Conservation (phyloP, 2,888 invertebrate genomes). For the Stomorhina lunata region DNA sequence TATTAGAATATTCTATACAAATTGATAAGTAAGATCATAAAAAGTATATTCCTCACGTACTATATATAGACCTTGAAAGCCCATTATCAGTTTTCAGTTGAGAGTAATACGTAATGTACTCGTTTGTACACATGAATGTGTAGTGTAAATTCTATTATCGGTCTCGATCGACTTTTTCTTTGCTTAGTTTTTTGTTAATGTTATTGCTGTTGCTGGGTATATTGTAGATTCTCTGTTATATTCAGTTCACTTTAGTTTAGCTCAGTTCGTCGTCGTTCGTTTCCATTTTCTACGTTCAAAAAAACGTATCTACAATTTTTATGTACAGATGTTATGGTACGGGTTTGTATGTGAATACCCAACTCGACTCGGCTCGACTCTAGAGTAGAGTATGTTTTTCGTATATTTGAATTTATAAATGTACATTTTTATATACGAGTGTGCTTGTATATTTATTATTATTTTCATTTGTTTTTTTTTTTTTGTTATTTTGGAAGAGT, state of each 20-base stretch:
- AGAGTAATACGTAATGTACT: not conserved
- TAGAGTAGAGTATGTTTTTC: not conserved
- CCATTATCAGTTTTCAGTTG: not conserved
- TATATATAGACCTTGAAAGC: slow-evolving; percentile 2
- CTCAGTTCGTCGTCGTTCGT: slow-evolving; percentile 50
- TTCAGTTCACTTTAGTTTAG: slow-evolving; percentile 63
- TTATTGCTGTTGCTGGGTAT: not conserved
- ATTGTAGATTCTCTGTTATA: slow-evolving; percentile 49
- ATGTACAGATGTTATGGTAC: not conserved
- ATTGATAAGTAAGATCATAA: not conserved
- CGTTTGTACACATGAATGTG: not conserved
- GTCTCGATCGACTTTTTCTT: slow-evolving; percentile 39
- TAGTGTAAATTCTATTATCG: slow-evolving; percentile 35
- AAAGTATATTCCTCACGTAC: not conserved
- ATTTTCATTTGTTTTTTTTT: no score
- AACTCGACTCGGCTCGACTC: no score
- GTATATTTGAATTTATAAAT: slow-evolving; percentile 23
- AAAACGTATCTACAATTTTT: not conserved
- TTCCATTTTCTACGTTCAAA: slow-evolving; percentile 43
- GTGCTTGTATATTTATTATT: not conserved
- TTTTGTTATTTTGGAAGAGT: no score
- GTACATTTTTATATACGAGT: not conserved
- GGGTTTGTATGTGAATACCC: not conserved
- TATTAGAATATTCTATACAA: no score
- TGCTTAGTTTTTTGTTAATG: slow-evolving; percentile 20